Evolutionary conservation across 2,888 invertebrate species (phyloP).

Genomic region (Aphidius colemani): DNA sequence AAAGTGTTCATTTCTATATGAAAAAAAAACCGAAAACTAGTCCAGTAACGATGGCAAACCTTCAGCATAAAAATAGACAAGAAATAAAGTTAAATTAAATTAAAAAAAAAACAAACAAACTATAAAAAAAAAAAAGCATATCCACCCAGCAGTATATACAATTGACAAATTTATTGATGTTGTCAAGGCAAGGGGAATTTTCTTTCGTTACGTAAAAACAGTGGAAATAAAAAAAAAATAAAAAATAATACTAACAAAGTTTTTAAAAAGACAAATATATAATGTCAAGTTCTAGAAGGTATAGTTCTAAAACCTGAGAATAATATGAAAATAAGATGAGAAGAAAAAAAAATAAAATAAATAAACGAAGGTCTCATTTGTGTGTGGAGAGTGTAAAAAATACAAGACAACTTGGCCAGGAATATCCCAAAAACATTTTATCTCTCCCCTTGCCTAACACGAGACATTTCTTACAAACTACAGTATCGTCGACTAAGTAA

Average conservation of each 20-base stretch:
- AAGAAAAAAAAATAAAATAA: neutral
- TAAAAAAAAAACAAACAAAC: neutral
- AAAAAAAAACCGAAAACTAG: neutral
- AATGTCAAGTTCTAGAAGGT: neutral
- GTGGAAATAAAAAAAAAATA: conserved; percentile 6
- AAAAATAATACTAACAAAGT: neutral
- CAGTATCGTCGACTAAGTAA: conserved; percentile 39
- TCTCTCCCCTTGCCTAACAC: conserved; percentile 40
- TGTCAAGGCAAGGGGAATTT: neutral
- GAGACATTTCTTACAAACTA: conserved; percentile 38
- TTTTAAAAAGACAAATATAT: no score
- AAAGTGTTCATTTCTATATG: no score
- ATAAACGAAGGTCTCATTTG: conserved; percentile 17
- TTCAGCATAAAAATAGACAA: neutral
- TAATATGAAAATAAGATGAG: conserved; percentile 9
- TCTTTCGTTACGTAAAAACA: conserved; percentile 6
- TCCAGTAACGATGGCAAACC: neutral
- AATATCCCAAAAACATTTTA: conserved; percentile 36
- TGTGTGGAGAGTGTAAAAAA: conserved; percentile 22
- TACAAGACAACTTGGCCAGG: conserved; percentile 37
- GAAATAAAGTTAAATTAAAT: neutral
- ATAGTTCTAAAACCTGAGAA: conserved; percentile 4
- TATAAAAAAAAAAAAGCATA: neutral
- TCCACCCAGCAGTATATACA: neutral
- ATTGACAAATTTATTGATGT: conserved; percentile 4